A percentile compares a stretch with the other conserved stretches of the same genome.
phyloP scores from a whole-genome alignment of 30 jellyfish, hydroid and myxozoan species.

The Hydractinia echinata region DNA sequence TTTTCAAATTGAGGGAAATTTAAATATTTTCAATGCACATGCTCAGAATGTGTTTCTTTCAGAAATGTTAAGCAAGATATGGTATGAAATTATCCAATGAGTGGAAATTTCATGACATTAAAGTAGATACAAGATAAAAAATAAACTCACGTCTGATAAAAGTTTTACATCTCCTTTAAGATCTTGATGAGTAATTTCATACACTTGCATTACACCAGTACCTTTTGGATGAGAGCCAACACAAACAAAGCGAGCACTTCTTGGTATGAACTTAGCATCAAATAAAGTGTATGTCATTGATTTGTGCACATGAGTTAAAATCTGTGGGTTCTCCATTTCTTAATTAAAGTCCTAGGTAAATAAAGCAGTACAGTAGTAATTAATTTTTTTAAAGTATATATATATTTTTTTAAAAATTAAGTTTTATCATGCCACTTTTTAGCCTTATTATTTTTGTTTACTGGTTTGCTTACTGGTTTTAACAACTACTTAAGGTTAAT shows the following conservation, averaged over 20 bases:
- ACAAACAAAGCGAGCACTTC: conserved; percentile 94
- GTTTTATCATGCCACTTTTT: too few species aligned
- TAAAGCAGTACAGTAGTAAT: too few species aligned
- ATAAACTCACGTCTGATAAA: conserved; percentile 59
- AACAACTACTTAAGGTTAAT: too few species aligned
- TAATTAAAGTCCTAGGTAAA: neutral
- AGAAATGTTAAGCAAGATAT: too few species aligned
- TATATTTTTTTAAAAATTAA: too few species aligned
- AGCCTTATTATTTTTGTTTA: too few species aligned
- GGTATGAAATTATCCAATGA: neutral
- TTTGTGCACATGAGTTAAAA: conserved; percentile 79
- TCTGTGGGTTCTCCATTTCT: conserved; percentile 88
- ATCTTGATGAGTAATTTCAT: conserved; percentile 56
- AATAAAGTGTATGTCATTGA: conserved; percentile 74
- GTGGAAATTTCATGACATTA: neutral
- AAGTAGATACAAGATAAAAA: neutral
- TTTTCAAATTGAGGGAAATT: too few species aligned
- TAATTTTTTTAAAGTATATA: too few species aligned
- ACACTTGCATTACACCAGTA: conserved; percentile 81
- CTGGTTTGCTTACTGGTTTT: too few species aligned
- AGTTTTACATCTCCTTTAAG: conserved; percentile 70
- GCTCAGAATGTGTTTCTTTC: too few species aligned
- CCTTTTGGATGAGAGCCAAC: conserved; percentile 94
- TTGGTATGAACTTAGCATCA: conserved; percentile 92
- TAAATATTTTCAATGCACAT: too few species aligned